Conservation (phyloP, 92 coral and sea anemone species). For the Hydrozoanthus gracilis region DNA sequence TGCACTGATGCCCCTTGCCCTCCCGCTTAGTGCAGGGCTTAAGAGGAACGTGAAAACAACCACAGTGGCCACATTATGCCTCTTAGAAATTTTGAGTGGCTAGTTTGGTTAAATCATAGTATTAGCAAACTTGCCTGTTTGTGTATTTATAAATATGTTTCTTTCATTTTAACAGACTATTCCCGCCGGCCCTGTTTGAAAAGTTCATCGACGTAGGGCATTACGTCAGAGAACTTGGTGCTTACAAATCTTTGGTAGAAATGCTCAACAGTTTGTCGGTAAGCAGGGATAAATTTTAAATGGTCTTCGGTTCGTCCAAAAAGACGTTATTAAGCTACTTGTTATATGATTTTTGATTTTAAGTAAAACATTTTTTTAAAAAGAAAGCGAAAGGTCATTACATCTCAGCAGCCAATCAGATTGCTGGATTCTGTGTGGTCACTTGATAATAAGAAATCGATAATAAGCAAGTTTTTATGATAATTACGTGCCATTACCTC, state of each 20-base stretch:
- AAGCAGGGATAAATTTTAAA: constrained; percentile 1
- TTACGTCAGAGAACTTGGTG: constrained; percentile 87
- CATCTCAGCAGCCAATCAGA: no score
- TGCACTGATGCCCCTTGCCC: background rate
- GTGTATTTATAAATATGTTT: background rate
- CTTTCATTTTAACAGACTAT: constrained; percentile 68
- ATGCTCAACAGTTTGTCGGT: constrained; percentile 85
- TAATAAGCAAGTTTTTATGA: background rate
- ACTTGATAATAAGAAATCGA: background rate
- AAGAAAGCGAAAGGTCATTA: no score
- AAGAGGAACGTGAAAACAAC: no score
- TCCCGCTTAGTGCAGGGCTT: background rate
- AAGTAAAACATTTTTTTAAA: no score
- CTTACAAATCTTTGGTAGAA: constrained; percentile 88
- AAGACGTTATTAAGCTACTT: no score
- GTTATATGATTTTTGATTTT: no score
- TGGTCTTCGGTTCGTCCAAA: background rate
- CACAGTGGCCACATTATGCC: no score
- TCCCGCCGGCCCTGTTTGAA: constrained; percentile 91
- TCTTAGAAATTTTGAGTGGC: no score
- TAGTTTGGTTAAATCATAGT: no score
- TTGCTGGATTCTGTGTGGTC: background rate
- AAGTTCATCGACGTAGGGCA: constrained; percentile 98
- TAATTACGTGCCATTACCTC: no score
- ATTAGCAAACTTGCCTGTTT: background rate